Evolutionary conservation across 2,113 vertebrate species (phyloP), one percentile per base, ranked within the genome.

Genomic region (Macheiramphus alcinus): DNA sequence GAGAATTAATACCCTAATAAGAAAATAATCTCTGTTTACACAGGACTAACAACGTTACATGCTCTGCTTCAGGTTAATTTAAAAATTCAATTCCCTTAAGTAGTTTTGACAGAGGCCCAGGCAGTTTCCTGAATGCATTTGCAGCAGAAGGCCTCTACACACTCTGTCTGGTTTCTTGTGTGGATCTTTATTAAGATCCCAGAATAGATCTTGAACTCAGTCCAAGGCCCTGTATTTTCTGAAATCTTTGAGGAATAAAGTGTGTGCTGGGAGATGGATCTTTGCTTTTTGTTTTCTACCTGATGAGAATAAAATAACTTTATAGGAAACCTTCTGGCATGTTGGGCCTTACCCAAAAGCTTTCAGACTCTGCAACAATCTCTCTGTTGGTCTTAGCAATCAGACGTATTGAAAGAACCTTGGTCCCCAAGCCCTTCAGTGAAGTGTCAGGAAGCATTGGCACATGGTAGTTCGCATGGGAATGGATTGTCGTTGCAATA

Each of bases 1-100:
- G 81, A 97, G 81, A 96, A 96, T 90, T 95, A 95, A 95, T 92
- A 90, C 62, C 25, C 15, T 86, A 91, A 93, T 88, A 93, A 82
- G 71, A 90, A 95, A 94, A 87, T 82, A 87, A 58, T 65, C 40
- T 81, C 87, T 91, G 90, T 94, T 95, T 95, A 91, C 74, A 88
- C 58, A 93, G 78, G 63, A 45, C 78, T 88, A 96, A 94, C 90
- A 90, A 61, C 45, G 56, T 96, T 90, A 87, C 53, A 53, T 80
- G 58, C 27, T 91, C 58, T 94, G 70, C 93, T 94, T 91, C 90
- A 70, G 87, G 87, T 90, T 94, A 94, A 90, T 95, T 91, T 82
- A 87, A 93, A 94, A 94, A 75, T 66, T 63, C 70, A 75, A 2
- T 95, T 94, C 66, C 71, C 53, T 70, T 94, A 91, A 97, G 87